phyloP scores from a whole-genome alignment of 2,797 vertebrate genomes.

The Enteromius afrohamiltoni region DNA sequence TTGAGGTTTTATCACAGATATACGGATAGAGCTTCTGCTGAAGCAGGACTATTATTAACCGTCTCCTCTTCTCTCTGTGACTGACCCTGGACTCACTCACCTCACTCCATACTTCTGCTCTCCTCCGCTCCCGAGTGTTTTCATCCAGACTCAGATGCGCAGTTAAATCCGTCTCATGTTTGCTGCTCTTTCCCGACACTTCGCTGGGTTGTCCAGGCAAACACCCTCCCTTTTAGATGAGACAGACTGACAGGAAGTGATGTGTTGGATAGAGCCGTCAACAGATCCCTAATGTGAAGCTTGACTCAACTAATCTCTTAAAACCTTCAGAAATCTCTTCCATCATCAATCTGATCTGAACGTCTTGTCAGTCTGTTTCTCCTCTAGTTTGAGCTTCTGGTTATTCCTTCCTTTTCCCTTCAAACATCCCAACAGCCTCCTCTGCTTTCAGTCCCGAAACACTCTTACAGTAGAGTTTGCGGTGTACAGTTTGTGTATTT shows the following conservation, averaged over 20 bases:
- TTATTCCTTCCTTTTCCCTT: not conserved
- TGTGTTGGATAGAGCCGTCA: constrained; percentile 42
- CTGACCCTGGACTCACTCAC: not conserved
- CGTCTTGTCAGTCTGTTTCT: constrained; percentile 48
- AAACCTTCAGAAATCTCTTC: not conserved
- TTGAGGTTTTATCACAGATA: not conserved
- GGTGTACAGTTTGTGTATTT: not conserved
- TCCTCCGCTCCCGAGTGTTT: not conserved
- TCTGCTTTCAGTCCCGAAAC: too few species aligned
- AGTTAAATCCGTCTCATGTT: not conserved
- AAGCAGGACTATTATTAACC: not conserved
- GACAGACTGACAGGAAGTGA: constrained; percentile 68
- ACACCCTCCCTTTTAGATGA: constrained; percentile 63
- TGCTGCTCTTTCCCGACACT: constrained; percentile 51
- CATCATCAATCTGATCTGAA: not conserved
- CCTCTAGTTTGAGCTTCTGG: constrained; percentile 15
- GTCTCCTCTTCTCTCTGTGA: not conserved
- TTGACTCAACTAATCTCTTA: not conserved
- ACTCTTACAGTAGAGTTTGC: not conserved
- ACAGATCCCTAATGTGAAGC: not conserved
- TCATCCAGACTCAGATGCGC: not conserved
- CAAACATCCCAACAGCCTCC: not conserved
- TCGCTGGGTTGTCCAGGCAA: constrained; percentile 69
- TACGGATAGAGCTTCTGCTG: not conserved
- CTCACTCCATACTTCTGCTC: not conserved